Evolutionary conservation across 37 sponge, comb jelly and placozoan genomes (phyloP), one percentile per base, ranked within the genome.

Genomic region (Lycopodina hypogea): DNA sequence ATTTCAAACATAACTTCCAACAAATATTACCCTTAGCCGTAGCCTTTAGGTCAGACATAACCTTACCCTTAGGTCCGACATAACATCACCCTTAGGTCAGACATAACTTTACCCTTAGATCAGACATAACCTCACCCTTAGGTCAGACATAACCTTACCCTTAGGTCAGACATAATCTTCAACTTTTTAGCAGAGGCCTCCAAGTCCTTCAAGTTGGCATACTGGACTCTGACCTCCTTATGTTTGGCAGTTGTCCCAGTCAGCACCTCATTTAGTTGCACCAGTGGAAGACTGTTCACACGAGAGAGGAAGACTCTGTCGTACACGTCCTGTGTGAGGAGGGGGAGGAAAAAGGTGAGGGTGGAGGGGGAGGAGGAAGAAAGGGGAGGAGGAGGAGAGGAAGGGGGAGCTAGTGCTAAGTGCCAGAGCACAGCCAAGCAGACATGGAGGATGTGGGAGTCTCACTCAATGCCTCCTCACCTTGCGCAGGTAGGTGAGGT

Each of bases 101-200:
- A n/a, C n/a, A n/a, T n/a, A n/a, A n/a, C n/a, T n/a, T n/a, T n/a
- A n/a, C n/a, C n/a, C n/a, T n/a, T n/a, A n/a, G n/a, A n/a, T n/a
- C n/a, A n/a, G n/a, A n/a, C n/a, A n/a, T n/a, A n/a, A n/a, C n/a
- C n/a, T n/a, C n/a, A n/a, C 6, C n/a, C n/a, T 59, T 28, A 59
- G 28, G 28, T 28, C 60, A 59, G 28, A 28, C 8, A 36, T 3
- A 21, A 39, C 1, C 83, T 78, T 23, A 86, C 92, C 69, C 92
- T 90, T 23, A 74, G 48, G 50, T 93, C 94, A 15, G 68, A 48
- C 94, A 93, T 93, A 21, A 93, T 78, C 45, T 67, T 65, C 4
- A 93, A 59, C 42, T 68, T 26, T 55, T 84, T 86, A 26, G 93
- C 88, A 8, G 75, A 24, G 0, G 34, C 3, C 34, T 61, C 69